Base-by-base conservation (phyloP, 1,140 invertebrate species). In the Hylaeus anthracinus region DNA sequence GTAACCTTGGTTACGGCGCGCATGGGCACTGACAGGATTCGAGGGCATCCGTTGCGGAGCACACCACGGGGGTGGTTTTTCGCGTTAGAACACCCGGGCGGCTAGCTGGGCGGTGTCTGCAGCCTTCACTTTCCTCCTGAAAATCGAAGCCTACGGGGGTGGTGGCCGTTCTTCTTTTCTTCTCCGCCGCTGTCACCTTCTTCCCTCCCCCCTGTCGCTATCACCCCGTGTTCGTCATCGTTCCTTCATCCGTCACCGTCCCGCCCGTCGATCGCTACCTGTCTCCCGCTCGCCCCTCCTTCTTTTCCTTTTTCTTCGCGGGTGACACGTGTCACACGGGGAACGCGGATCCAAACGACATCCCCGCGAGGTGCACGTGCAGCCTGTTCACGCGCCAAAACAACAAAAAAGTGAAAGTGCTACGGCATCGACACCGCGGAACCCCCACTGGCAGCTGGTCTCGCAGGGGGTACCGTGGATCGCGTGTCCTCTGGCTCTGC, bases 101-200 rank as follows among this genome's bases (percentile, higher is more conserved):
- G 85, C 83, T 90, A 89, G 90, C 90, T 92, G 92, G 92, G 92
- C 92, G 92, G 91, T 92, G 92, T 92, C 92, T 90, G 90, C 80
- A 82, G 81, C 83, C 86, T 79, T 88, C 85, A 84, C 86, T 87
- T 87, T 86, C 81, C 82, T 86, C 71, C 79, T 75, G 82, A 87
- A 88, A 84, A 86, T 88, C 84, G 82, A 87, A 87, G 85, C 85
- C 85, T 87, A 87, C 86, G 78, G 81, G 85, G 66, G 77, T 86
- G 72, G 75, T 83, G 71, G 79, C 81, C 79, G 77, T 85, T 69
- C 79, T 79, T 67, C 78, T 80, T 82, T 78, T 77, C 70, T 48
- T 72, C 48, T 79, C 70, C 53, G 4, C 51, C 43, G 12, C 60
- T 79, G 15, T 79, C 56, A 8, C 37, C 65, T 26, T 61, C 15